These are phyloP conservation scores for Diadema setosum DNA, from an alignment of 35 echinoderm and acorn worm genomes.

Conservation along the genomic window DNA sequence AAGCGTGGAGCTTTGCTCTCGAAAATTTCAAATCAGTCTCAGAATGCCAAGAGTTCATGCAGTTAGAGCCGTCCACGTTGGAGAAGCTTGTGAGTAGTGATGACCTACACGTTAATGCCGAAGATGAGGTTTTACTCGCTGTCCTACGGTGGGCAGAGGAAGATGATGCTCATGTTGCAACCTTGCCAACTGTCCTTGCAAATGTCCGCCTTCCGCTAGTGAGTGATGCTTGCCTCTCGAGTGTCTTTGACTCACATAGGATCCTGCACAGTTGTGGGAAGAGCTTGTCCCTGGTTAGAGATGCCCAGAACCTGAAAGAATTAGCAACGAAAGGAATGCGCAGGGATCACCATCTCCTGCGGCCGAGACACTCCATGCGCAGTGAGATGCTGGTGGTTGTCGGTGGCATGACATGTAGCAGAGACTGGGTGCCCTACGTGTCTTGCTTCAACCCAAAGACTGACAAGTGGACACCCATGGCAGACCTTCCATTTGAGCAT, in stretches of 20 bases:
- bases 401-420: conserved; percentile 60
- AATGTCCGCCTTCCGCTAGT: conserved; percentile 70
- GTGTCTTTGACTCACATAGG: neutral
- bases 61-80: conserved; percentile 9
- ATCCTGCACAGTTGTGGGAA: conserved; percentile 3
- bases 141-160: conserved; percentile 54
- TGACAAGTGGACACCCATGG: conserved; percentile 37
- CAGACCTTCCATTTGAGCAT: conserved; percentile 44
- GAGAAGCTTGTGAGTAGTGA: conserved; percentile 16
- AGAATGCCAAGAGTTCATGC: conserved; percentile 25
- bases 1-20: conserved; percentile 36
- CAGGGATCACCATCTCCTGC: conserved; percentile 12
- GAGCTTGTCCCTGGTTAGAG: conserved; percentile 36
- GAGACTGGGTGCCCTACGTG: conserved; percentile 51
- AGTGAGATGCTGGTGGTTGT: conserved; percentile 69
- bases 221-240: conserved; percentile 18
- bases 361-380: conserved; percentile 30
- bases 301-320: conserved; percentile 74
- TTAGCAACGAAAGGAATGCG: conserved; percentile 52
- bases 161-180: conserved; percentile 8
- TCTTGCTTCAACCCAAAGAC: conserved; percentile 29
- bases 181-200: neutral
- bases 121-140: conserved; percentile 53
- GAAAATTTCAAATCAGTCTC: conserved; percentile 42
- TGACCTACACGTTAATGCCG: conserved; percentile 18